Evolutionary conservation across 2,888 invertebrate species (phyloP), one percentile per base, ranked within the genome.

Genomic region (Pseudoips prasinana): DNA sequence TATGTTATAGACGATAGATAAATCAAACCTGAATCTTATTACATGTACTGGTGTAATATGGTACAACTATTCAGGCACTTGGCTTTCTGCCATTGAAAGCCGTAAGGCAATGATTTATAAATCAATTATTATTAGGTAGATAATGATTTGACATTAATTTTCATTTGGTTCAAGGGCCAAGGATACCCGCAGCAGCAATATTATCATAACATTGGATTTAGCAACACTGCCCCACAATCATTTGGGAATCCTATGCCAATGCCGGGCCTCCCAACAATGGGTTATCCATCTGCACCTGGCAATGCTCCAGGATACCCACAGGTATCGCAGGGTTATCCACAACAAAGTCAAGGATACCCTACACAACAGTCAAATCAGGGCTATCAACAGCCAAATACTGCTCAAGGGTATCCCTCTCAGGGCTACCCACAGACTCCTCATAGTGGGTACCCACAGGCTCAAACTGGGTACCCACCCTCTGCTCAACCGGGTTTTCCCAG

Each of bases 161-260:
- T 76, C 46, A 49, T 74, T 89, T 76, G 61, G 90, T 89, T 76
- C 60, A 91, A 80, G 91, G 91, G 75, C 71, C 88, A 77, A 74
- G 90, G 90, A 86, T 90, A 66, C 69, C 87, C 83, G 60, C 87
- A 78, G 67, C 87, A 74, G 61, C 82, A 70, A 63, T 89, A 85
- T 57, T 65, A 79, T 49, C 87, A 86, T 69, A 89, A 85, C 73
- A 58, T 87, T 53, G 89, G 89, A 70, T 89, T 78, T 79, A 54
- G 58, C 69, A 89, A 89, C 74, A 48, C 68, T 8, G 86, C 87
- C 37, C 89, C 89, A 38, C 89, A 90, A 51, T 86, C 88, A 4
- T 89, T 89, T 42, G 89, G 87, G 11, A 88, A 86, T 51, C 86
- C 88, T 7, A 67, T 78, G 78, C 89, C 88, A 24, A 85, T 84